These are phyloP conservation scores for Macrotrachela quadricornifera DNA, from an alignment of 1,140 invertebrate species.

Conservation along the genomic window DNA sequence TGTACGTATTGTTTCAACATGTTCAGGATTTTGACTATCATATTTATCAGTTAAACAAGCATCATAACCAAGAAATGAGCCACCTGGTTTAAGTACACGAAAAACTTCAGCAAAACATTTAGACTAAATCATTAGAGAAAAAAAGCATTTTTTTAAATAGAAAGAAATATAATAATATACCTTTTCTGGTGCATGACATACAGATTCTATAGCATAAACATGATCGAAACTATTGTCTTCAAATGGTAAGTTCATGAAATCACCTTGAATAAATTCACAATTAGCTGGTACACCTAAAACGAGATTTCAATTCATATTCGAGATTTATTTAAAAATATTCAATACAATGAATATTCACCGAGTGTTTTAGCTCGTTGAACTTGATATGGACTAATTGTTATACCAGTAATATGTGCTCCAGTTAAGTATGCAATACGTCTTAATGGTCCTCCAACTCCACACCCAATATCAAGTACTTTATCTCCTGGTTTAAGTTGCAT, in stretches of 20 bases:
- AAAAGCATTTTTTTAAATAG: no score
- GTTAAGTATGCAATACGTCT: neutral
- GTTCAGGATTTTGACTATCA: neutral
- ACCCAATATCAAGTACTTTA: conserved; percentile 3
- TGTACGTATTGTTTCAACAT: neutral
- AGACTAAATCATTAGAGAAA: neutral
- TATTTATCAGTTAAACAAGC: conserved; percentile 5
- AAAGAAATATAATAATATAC: no score
- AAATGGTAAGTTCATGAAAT: conserved; percentile 3
- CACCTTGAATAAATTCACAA: neutral
- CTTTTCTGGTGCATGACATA: conserved; percentile 2
- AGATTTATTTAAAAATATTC: neutral
- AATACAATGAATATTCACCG: neutral
- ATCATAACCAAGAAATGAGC: conserved; percentile 5
- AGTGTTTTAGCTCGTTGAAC: neutral
- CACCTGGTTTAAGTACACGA: conserved; percentile 4
- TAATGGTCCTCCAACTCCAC: conserved; percentile 4
- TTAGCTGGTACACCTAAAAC: neutral
- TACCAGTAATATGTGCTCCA: neutral
- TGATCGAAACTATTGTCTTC: neutral
- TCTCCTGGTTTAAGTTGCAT: conserved; percentile 1
- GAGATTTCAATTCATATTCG: neutral
- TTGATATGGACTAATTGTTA: conserved; percentile 6
- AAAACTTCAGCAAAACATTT: conserved; percentile 2
- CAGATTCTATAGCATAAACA: conserved; percentile 6